A percentile compares a stretch with the other conserved stretches of the same genome.
Evolutionary conservation across 2,888 invertebrate genomes (phyloP).

Genomic region (Drepana falcataria): DNA sequence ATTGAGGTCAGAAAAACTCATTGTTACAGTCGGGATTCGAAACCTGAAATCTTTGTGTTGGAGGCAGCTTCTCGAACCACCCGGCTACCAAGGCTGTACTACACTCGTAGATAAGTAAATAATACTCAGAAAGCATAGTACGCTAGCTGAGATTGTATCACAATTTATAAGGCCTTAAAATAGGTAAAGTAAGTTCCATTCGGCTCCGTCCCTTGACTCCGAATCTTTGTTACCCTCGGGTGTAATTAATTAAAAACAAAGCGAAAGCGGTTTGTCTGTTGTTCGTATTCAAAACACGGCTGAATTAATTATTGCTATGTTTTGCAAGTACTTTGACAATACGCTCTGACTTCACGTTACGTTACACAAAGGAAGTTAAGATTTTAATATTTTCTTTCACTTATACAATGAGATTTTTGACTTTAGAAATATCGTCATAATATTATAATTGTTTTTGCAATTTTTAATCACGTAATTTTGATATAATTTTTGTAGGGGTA

Average conservation of each 20-base stretch:
- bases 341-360: background rate
- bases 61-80: too few species aligned
- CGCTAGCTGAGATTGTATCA: background rate
- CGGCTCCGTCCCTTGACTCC: conserved; percentile 1
- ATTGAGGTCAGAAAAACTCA: too few species aligned
- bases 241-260: conserved; percentile 35
- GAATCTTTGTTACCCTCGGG: conserved; percentile 13
- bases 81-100: too few species aligned
- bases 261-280: conserved; percentile 18
- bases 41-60: too few species aligned
- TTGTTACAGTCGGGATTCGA: too few species aligned
- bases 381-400: background rate
- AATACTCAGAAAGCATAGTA: background rate
- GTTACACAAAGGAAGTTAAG: background rate
- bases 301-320: conserved; percentile 20
- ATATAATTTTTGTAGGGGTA: too few species aligned
- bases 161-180: background rate
- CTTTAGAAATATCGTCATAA: too few species aligned
- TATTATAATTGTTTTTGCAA: too few species aligned
- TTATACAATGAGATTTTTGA: too few species aligned
- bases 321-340: conserved; percentile 6
- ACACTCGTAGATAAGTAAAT: too few species aligned
- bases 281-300: conserved; percentile 14
- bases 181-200: background rate
- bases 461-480: too few species aligned